Percentiles rank a stretch among this genome's conserved stretches.
These are phyloP conservation scores for Centrocercus urophasianus DNA, from an alignment of 2,113 vertebrate species.

Conservation along the genomic window DNA sequence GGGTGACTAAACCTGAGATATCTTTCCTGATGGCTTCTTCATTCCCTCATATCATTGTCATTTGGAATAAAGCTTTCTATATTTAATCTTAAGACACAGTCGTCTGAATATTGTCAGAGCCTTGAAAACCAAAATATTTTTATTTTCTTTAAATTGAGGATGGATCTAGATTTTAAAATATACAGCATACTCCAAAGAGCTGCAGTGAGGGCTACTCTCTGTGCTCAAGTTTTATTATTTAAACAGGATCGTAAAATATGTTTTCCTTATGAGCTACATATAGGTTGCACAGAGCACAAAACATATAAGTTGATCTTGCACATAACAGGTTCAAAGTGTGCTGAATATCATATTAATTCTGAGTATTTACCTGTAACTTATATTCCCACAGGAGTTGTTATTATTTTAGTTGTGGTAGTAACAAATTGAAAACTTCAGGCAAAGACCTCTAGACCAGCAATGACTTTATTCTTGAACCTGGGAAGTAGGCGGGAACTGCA, in stretches of 20 bases:
- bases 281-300: neutral
- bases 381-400: neutral
- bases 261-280: neutral
- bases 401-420: neutral
- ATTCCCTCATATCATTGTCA: rapidly evolving
- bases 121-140: neutral
- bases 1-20: neutral
- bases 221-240: neutral
- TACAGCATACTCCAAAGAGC: neutral
- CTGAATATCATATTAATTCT: neutral
- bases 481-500: neutral
- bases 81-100: neutral
- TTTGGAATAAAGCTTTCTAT: neutral
- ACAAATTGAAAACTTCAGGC: neutral
- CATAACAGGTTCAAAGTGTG: neutral
- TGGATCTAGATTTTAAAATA: neutral
- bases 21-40: neutral
- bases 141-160: neutral
- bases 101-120: neutral
- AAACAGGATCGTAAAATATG: neutral
- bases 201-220: neutral
- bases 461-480: neutral
- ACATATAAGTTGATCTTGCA: neutral
- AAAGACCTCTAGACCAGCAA: neutral
- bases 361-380: neutral